Conservation (phyloP, 2,113 vertebrate genomes). For the Fregata magnificens region DNA sequence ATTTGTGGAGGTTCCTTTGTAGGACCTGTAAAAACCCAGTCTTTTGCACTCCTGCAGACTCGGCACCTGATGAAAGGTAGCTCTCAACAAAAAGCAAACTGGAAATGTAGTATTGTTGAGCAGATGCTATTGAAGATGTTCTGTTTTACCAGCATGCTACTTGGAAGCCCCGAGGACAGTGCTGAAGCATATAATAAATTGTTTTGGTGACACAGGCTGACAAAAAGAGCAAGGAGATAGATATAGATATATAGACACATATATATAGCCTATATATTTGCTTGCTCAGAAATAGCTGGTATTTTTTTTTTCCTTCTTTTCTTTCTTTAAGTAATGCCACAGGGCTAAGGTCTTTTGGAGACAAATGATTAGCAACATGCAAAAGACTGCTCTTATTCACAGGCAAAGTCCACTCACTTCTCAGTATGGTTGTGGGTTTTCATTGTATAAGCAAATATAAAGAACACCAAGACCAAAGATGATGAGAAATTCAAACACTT, state of each 20-base stretch:
- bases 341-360: background rate
- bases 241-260: no score
- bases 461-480: background rate
- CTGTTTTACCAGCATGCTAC: background rate
- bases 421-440: background rate
- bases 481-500: background rate
- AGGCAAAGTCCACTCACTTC: background rate
- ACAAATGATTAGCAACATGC: background rate
- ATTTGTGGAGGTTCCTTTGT: background rate
- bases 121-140: background rate
- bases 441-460: background rate
- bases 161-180: background rate
- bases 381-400: background rate
- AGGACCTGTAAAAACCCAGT: background rate
- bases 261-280: background rate
- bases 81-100: background rate
- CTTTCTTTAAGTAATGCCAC: background rate
- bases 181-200: background rate
- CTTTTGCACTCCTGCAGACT: background rate
- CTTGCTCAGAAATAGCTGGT: background rate
- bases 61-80: background rate
- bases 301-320: background rate
- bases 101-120: background rate
- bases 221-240: conserved; percentile 22
- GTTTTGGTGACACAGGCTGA: conserved; percentile 15